Evolutionary conservation across 2,113 vertebrate species (phyloP), one percentile per base, ranked within the genome.

Genomic region (Phalacrocorax pelagicus): DNA sequence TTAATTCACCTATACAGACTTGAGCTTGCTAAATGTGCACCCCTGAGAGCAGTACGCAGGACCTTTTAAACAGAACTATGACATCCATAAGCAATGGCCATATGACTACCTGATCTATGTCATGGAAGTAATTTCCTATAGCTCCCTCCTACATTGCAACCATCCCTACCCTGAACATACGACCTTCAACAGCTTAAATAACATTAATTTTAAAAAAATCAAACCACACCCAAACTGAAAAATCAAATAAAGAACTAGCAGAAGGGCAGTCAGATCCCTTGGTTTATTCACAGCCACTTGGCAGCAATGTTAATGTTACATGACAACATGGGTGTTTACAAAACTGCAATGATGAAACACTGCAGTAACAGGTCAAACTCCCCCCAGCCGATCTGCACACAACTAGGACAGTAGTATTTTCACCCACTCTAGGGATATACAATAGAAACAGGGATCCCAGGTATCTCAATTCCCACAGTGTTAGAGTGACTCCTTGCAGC

Each of bases 101-200:
- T 14, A 21, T 13, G 23, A 46, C 78, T 34, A 29, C 44, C 55
- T 38, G 47, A 49, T 23, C 32, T 30, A 15, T 34, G 42, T 32
- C 78, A 71, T 10, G 4, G 3, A 52, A 52, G 11, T 49, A 5
- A 38, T 47, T 78, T 49, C 40, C 47, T 22, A 5, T 5, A 71
- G 54, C 23, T n/a, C 19, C 52, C 42, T 78, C 38, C 59, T 58
- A 36, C 34, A 66, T 3, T 30, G 36, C 65, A 74, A 9, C 19
- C 13, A 22, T 29, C 32, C 12, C 42, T 58, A n/a, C 57, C 38
- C n/a, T 44, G n/a, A 51, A 59, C 0, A 0, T 18, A 24, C 6
- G 55, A 32, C 38, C n/a, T 59, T 15, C 11, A 51, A 67, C 40
- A 42, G 34, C 12, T 86, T 67, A 51, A 80, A 38, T 62, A 81